A percentile compares a stretch with the other conserved stretches of the same genome.
These are phyloP conservation scores for Machimus atricapillus DNA, from an alignment of 2,888 invertebrate genomes.

Conservation along the genomic window DNA sequence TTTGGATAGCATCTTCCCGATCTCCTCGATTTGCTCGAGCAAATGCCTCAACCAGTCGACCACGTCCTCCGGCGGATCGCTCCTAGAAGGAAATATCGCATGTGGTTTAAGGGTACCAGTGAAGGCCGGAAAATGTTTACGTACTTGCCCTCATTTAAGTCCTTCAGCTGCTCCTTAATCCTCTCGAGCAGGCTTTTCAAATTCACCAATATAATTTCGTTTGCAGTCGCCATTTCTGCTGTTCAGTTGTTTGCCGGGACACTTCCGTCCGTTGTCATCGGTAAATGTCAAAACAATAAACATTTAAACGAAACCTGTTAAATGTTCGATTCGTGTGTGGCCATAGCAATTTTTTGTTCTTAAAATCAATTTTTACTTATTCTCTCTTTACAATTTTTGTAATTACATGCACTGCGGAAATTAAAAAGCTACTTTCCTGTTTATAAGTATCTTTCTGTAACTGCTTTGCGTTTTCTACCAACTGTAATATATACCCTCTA, in stretches of 20 bases:
- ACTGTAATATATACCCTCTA: no score
- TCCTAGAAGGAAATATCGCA: slow-evolving; percentile 59
- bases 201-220: slow-evolving; percentile 67
- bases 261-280: not conserved
- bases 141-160: slow-evolving; percentile 74
- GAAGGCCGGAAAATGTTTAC: not conserved
- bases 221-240: slow-evolving; percentile 30
- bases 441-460: no score
- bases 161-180: slow-evolving; percentile 72
- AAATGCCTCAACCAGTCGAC: slow-evolving; percentile 75
- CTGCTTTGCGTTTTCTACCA: no score
- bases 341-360: not conserved
- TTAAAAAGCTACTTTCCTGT: no score
- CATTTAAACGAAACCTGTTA: not conserved
- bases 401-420: no score
- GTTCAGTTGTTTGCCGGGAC: not conserved
- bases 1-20: slow-evolving; percentile 70
- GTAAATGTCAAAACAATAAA: not conserved
- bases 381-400: no score
- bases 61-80: slow-evolving; percentile 70
- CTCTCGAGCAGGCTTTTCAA: slow-evolving; percentile 73
- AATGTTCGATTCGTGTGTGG: not conserved
- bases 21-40: slow-evolving; percentile 73
- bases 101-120: not conserved
- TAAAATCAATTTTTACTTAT: no score